Conservation (phyloP, 2,113 vertebrate genomes). For the Ophiodon elongatus region DNA sequence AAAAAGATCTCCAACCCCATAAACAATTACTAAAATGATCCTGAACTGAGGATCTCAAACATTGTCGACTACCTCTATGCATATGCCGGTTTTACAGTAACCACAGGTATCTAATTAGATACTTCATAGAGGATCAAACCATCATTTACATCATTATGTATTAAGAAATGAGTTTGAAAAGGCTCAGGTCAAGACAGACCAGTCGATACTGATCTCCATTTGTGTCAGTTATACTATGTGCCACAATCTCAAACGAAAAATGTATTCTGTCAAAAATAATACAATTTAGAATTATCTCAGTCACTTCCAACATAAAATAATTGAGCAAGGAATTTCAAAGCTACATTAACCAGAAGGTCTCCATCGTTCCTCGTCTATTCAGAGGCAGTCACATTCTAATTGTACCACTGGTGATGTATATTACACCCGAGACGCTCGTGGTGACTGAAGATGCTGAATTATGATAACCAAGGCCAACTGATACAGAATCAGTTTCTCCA, state of each 20-base stretch:
- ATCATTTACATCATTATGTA: background rate
- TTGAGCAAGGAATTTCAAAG: constrained; percentile 1
- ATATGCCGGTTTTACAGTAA: constrained; percentile 14
- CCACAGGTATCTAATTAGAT: constrained; percentile 15
- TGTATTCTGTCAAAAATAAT: background rate
- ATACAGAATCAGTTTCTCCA: background rate
- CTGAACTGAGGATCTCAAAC: constrained; percentile 7
- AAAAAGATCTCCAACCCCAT: background rate
- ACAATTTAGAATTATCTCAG: background rate
- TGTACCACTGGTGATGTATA: background rate
- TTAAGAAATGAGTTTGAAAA: background rate
- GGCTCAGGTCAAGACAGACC: background rate
- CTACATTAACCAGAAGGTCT: constrained; percentile 16
- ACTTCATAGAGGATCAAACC: background rate
- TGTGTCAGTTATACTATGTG: background rate
- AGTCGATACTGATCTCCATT: background rate
- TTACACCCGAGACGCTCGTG: background rate
- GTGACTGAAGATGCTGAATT: background rate
- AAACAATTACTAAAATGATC: background rate
- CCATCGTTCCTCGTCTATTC: background rate
- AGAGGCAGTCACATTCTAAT: background rate
- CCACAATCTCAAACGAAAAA: background rate
- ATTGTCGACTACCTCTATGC: constrained; percentile 11
- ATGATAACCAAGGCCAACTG: constrained; percentile 7
- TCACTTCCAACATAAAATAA: background rate